These are phyloP conservation scores for Tenrec ecaudatus DNA, from an alignment of 2,113 vertebrate species.

Conservation along the genomic window DNA sequence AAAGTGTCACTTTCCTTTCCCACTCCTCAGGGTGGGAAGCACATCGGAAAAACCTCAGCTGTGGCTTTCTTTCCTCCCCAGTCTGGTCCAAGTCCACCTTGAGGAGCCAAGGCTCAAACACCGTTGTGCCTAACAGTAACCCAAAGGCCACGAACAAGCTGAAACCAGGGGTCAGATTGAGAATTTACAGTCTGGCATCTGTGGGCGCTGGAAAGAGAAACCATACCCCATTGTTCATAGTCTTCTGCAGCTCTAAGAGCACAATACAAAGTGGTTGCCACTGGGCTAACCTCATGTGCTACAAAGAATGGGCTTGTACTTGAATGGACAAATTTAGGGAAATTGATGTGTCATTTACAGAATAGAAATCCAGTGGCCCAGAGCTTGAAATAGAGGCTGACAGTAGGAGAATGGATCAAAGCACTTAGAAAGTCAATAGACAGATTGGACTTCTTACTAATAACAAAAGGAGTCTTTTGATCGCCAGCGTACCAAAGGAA, in stretches of 20 bases:
- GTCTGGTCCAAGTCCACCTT: background rate
- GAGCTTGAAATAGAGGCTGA: background rate
- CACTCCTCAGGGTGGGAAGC: no score
- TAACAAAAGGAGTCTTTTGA: background rate
- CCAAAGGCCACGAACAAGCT: slow-evolving; percentile 45
- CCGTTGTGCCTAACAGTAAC: slow-evolving; percentile 62
- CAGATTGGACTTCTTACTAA: background rate
- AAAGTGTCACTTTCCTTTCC: no score
- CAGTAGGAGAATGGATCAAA: fast-evolving
- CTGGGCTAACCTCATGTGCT: background rate
- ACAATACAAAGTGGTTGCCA: background rate
- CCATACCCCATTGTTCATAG: no score
- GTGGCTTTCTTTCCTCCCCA: background rate
- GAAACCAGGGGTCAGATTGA: background rate
- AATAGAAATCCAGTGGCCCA: background rate
- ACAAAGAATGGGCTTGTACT: background rate
- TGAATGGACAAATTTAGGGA: background rate
- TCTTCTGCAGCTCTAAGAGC: background rate
- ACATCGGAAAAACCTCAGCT: fast-evolving
- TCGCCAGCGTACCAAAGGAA: background rate
- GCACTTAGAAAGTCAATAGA: background rate
- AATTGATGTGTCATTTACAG: background rate
- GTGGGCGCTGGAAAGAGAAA: background rate
- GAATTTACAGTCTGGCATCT: background rate
- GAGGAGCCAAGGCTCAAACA: background rate